phyloP scores from a whole-genome alignment of 1,140 invertebrate species.

The Heliconius hermathena region DNA sequence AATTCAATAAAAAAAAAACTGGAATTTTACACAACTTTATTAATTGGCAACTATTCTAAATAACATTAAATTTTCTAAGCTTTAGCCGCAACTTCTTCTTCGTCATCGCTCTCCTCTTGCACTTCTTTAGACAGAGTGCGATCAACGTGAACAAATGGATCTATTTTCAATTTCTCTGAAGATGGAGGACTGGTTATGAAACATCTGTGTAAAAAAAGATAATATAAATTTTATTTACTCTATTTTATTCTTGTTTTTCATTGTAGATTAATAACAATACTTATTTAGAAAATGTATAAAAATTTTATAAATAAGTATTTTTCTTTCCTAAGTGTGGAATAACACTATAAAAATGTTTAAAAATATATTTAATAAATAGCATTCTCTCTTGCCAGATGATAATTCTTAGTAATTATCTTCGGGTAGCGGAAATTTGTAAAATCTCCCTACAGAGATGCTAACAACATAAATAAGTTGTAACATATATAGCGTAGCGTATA shows the following conservation, averaged over 20 bases:
- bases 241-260: not conserved
- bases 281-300: no score
- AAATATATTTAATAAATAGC: no score
- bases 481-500: no score
- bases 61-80: constrained; percentile 45
- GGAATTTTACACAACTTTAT: not conserved
- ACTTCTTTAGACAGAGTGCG: constrained; percentile 61
- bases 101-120: constrained; percentile 74
- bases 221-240: constrained; percentile 22
- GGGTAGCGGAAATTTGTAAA: no score
- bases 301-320: no score
- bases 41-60: constrained; percentile 32
- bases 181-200: constrained; percentile 82
- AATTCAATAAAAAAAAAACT: not conserved
- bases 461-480: no score
- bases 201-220: constrained; percentile 60
- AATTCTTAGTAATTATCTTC: no score
- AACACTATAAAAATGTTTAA: no score
- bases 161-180: constrained; percentile 85
- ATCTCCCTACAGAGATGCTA: no score
- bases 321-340: no score
- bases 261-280: not conserved
- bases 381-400: no score
- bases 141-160: constrained; percentile 83
- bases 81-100: constrained; percentile 58